A percentile compares a stretch with the other conserved stretches of the same genome.
Conservation (phyloP, 1,140 invertebrate species). For the Dolichoris vasculosae region DNA sequence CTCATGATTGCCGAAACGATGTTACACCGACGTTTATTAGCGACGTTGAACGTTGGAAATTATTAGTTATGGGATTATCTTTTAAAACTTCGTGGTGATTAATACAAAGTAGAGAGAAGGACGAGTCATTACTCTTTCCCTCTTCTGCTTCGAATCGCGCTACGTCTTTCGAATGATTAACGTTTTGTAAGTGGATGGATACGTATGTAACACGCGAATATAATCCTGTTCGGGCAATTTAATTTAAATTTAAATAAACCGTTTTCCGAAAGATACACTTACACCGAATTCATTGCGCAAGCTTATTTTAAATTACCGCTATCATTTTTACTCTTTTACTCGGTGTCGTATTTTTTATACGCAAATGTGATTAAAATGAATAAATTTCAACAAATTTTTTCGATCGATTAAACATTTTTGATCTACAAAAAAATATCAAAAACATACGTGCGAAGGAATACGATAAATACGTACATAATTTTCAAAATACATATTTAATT, state of each 20-base stretch:
- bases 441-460: too few species aligned
- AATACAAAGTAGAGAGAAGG: background rate
- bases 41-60: background rate
- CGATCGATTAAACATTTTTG: background rate
- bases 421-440: too few species aligned
- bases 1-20: background rate
- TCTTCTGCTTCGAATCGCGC: background rate
- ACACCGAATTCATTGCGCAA: background rate
- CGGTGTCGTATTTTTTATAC: background rate
- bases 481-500: too few species aligned
- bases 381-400: too few species aligned
- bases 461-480: too few species aligned
- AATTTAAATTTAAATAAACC: constrained; percentile 22
- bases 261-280: background rate
- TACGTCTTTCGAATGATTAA: constrained; percentile 1
- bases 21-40: background rate
- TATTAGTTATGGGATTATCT: background rate
- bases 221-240: background rate
- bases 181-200: background rate
- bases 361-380: too few species aligned
- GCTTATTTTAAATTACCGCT: background rate
- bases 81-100: background rate
- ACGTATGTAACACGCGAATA: constrained; percentile 13
- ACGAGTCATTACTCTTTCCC: background rate
- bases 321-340: background rate